Base-by-base conservation (phyloP, 2,888 invertebrate genomes). In the Gastracanthus pulcherrimus region DNA sequence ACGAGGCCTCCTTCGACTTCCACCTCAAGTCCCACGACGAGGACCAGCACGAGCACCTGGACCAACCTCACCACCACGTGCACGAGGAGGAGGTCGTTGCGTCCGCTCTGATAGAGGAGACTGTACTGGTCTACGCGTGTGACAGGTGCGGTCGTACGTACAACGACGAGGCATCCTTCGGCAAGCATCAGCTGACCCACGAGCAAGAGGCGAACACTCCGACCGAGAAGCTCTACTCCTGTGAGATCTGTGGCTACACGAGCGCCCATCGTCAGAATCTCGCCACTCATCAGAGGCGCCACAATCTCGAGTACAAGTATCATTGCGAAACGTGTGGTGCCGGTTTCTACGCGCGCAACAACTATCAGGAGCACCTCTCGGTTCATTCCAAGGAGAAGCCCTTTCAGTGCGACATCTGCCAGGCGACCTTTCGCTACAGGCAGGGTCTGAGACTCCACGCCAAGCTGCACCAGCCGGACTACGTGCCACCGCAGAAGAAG, bases 401-500 rank as follows among this genome's bases (percentile, higher is more conserved):
- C 0, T 92, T 90, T 74, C 88, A 89, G 64, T 92, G 92, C 83
- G 89, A 88, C 3, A 87, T 90, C 36, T 92, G 92, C 84, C 88
- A 85, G 69, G 92, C 91, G 5, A 90, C 91, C 1, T 92, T 91
- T 81, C 90, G 92, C 23, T 91, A 92, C 75, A 87, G 89, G 3
- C 91, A 91, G 67, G 91, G 91, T 0, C 76, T 92, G 19, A 83
- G 91, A 19, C 80, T 91, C 7, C 92, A 92, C 84, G 87, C 90
- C 1, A 92, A 92, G 76, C 84, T 91, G 0, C 92, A 92, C 79
- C 90, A 91, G 69, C 91, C 91, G 6, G 91, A 90, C 41, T 91
- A 91, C 84, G 89, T 90, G n/a, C 88, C 91, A 3, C 92, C 92
- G 2, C 90, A 90, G 55, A 90, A 91, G 81, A 91, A 91, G 66